These are phyloP conservation scores for Macrocentrus cingulum DNA, from an alignment of 1,140 invertebrate genomes.

Conservation along the genomic window DNA sequence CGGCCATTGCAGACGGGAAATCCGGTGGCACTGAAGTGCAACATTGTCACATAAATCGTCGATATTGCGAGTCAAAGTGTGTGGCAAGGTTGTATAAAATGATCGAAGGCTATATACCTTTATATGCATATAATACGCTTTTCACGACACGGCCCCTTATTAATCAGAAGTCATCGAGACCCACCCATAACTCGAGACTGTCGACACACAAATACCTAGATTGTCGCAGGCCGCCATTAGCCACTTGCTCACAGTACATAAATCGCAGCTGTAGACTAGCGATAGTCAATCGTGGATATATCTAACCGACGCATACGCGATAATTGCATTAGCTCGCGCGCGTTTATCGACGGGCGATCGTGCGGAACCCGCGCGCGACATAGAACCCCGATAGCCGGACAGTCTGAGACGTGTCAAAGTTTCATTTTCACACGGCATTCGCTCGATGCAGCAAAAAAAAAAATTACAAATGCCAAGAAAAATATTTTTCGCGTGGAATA, in stretches of 20 bases:
- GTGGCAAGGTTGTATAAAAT: too few species aligned
- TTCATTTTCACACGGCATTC: slow-evolving; percentile 10
- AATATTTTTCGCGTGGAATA: neutral
- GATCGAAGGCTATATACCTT: too few species aligned
- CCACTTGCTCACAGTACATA: neutral
- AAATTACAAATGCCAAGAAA: neutral
- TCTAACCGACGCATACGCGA: slow-evolving; percentile 28
- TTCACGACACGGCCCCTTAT: too few species aligned
- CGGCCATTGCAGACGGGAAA: too few species aligned
- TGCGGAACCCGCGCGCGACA: slow-evolving; percentile 19
- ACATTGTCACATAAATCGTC: too few species aligned
- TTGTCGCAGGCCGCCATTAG: neutral
- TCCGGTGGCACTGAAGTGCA: too few species aligned
- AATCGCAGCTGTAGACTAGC: slow-evolving; percentile 4
- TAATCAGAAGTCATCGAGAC: too few species aligned
- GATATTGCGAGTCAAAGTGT: too few species aligned
- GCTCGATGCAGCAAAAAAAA: neutral
- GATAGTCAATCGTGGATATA: slow-evolving; percentile 18
- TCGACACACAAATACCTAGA: neutral
- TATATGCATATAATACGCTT: too few species aligned
- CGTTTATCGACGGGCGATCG: slow-evolving; percentile 12
- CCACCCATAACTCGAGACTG: neutral
- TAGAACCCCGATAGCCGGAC: neutral
- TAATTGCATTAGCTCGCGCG: slow-evolving; percentile 26
- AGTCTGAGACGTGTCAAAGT: slow-evolving; percentile 4